A percentile compares a stretch with the other conserved stretches of the same genome.
phyloP scores from a whole-genome alignment of 2,888 invertebrate genomes.

The Andrena haemorrhoa region DNA sequence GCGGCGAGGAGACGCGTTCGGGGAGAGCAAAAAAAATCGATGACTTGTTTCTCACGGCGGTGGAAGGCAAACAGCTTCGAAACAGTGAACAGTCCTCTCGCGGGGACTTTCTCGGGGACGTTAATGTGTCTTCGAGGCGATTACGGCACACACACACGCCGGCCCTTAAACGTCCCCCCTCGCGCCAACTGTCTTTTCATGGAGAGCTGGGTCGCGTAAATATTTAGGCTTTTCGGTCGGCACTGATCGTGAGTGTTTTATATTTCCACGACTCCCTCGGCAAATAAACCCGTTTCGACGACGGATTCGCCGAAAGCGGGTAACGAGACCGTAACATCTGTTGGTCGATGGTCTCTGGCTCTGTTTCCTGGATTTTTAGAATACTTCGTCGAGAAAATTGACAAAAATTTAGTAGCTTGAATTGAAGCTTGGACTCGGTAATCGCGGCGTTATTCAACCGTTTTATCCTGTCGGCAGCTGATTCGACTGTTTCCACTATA shows the following conservation, averaged over 20 bases:
- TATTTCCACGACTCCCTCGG: conserved; percentile 53
- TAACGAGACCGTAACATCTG: conserved; percentile 36
- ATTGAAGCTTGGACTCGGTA: no score
- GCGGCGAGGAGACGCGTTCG: not conserved
- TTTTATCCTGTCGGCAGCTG: no score
- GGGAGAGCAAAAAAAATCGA: no score
- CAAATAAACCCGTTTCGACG: conserved; percentile 64
- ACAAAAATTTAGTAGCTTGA: no score
- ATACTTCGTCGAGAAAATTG: no score
- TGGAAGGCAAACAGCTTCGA: not conserved
- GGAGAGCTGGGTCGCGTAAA: conserved; percentile 45
- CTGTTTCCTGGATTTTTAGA: conserved; percentile 32
- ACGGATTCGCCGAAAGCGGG: conserved; percentile 47
- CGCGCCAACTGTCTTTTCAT: conserved; percentile 18
- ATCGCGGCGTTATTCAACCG: no score
- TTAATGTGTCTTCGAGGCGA: conserved; percentile 34
- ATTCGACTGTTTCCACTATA: no score
- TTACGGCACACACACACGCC: conserved; percentile 40
- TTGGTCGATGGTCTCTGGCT: not conserved
- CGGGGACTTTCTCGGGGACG: conserved; percentile 24
- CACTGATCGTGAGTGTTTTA: conserved; percentile 55
- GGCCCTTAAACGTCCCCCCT: conserved; percentile 18
- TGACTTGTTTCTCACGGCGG: not conserved
- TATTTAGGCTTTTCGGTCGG: conserved; percentile 52
- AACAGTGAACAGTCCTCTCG: conserved; percentile 18